Base-by-base conservation (phyloP, 2,888 invertebrate species). In the Bombyx huttoni region DNA sequence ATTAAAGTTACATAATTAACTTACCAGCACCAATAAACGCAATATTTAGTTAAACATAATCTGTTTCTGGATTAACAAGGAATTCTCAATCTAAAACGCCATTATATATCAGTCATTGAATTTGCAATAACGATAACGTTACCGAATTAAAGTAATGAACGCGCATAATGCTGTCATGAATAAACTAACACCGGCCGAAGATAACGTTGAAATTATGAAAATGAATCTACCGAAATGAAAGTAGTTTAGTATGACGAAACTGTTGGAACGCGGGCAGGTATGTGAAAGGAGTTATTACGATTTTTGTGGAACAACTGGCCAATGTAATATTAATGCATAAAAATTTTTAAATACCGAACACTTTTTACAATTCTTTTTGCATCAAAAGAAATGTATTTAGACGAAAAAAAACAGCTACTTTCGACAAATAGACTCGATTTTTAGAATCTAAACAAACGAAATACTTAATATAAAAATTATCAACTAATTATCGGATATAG, bases 201-300 rank as follows among this genome's bases (percentile, higher is more conserved):
- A 53, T 51, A 51, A 56, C 51, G 57, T 56, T 53, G 55, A 54
- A 61, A 61, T 69, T 64, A 67, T 69, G 68, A 71, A 69, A 68
- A 67, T 64, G 49, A 40, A 40, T 12, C 40, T 2, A 40, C 12
- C 9, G 7, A 40, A 40, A 40, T 8, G 40, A 40, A 40, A 40
- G 40, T 40, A 40, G 40, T 40, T 40, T 40, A 40, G 40, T 40
- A 40, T 40, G 40, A 40, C 40, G 40, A 40, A 40, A 40, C 40
- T 6, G 40, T 40, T 40, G 40, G 12, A 40, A 24, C 24, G 24
- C 24, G 9, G 40, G 9, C 6, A 40, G 40, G 40, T 40, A 10
- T 12, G 40, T 40, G 40, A 40, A 40, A 40, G 40, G 40, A 5
- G 40, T 40, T 40, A 40, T 40, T 40, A 40, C 12, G 40, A 40